A percentile compares a stretch with the other conserved stretches of the same genome.
These are phyloP conservation scores for Campylorhamphus procurvoides DNA, from an alignment of 2,113 vertebrate genomes.

Conservation along the genomic window DNA sequence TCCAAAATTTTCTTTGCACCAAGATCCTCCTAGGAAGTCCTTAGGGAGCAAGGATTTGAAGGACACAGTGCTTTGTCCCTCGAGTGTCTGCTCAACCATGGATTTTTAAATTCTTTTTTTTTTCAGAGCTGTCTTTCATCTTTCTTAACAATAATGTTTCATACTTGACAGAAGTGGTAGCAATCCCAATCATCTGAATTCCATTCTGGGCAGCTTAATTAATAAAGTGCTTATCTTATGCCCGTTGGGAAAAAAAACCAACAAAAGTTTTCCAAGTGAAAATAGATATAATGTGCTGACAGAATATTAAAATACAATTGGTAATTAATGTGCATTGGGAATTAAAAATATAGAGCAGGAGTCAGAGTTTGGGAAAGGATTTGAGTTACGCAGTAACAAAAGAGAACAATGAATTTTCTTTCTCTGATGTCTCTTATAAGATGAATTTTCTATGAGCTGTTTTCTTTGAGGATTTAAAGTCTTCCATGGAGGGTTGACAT, in stretches of 20 bases:
- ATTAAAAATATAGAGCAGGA: background rate
- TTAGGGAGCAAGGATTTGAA: background rate
- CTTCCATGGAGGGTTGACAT: background rate
- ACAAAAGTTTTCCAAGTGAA: constrained; percentile 21
- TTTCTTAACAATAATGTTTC: background rate
- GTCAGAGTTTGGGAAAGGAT: background rate
- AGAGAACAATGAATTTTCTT: background rate
- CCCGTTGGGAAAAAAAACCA: background rate
- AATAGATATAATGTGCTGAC: constrained; percentile 20
- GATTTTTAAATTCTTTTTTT: background rate
- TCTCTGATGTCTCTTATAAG: background rate
- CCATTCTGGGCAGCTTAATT: constrained; percentile 32
- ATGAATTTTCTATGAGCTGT: background rate
- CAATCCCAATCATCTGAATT: constrained; percentile 10
- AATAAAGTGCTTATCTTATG: constrained; percentile 57
- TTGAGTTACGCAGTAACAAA: background rate
- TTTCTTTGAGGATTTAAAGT: constrained; percentile 18
- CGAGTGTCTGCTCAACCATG: background rate
- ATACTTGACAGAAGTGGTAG: constrained; percentile 8
- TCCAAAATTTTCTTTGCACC: background rate
- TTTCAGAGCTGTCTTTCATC: background rate
- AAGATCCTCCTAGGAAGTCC: background rate
- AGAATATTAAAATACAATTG: constrained; percentile 14
- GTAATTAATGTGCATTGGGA: background rate
- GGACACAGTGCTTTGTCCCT: background rate